Conservation (phyloP, 2,113 vertebrate species). For the Macrotus californicus region DNA sequence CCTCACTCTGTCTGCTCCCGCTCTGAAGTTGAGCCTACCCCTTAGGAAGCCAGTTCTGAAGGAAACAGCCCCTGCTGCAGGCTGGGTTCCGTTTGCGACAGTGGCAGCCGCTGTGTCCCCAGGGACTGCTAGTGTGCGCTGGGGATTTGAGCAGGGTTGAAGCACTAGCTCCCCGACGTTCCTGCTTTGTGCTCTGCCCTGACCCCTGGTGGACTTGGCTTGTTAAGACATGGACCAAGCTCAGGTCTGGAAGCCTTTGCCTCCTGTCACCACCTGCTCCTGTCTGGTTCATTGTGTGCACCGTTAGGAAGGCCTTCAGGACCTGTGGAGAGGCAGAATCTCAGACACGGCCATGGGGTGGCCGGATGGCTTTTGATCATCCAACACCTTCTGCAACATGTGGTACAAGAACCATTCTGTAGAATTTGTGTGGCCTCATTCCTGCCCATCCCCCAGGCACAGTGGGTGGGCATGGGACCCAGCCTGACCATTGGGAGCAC, state of each 20-base stretch:
- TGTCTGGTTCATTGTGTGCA: not conserved
- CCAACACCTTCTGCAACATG: not conserved
- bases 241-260: not conserved
- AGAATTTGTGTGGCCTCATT: not conserved
- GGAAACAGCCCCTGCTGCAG: not conserved
- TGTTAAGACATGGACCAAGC: conserved; percentile 53
- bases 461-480: not conserved
- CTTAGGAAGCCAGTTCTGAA: not conserved
- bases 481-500: not conserved
- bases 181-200: conserved; percentile 57
- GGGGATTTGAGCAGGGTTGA: not conserved
- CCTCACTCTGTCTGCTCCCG: not conserved
- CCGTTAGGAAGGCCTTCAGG: not conserved
- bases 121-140: fast-evolving
- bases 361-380: not conserved
- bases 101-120: not conserved
- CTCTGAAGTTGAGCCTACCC: not conserved
- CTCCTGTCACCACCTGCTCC: not conserved
- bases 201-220: conserved; percentile 77
- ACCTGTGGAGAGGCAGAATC: not conserved
- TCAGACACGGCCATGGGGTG: not conserved
- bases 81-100: not conserved
- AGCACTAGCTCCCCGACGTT: not conserved
- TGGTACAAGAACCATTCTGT: not conserved
- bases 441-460: no score